These are phyloP conservation scores for Halichoerus grypus DNA, from an alignment of 2,113 vertebrate species.

Conservation along the genomic window DNA sequence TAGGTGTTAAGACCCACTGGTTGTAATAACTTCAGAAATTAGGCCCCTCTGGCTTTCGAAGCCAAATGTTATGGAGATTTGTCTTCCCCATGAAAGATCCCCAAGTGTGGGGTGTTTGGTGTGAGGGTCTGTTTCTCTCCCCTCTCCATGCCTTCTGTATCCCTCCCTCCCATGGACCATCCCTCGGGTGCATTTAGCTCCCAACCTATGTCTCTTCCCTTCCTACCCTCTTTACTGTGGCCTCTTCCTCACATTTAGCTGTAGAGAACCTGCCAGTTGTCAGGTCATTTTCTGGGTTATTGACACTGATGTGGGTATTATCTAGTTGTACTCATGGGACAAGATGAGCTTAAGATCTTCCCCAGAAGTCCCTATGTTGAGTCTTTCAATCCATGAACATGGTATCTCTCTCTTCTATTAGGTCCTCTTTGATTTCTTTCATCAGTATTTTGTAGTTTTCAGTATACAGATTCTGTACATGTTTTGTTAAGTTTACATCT, in stretches of 20 bases:
- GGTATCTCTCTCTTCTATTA: neutral
- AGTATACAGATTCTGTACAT: neutral
- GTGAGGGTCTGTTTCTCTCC: neutral
- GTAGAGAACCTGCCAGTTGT: neutral
- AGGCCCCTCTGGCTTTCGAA: neutral
- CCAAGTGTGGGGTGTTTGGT: neutral
- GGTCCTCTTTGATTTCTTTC: constrained; percentile 9
- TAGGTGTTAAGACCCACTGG: neutral
- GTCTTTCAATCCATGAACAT: neutral
- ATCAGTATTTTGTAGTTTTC: neutral
- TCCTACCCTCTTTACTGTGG: neutral
- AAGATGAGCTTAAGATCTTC: neutral
- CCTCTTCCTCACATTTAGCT: neutral
- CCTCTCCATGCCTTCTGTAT: neutral
- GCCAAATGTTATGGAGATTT: neutral
- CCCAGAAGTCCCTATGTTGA: neutral
- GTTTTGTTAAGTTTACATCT: neutral
- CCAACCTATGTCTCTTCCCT: neutral
- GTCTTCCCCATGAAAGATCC: neutral
- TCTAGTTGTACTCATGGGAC: neutral
- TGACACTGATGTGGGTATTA: neutral
- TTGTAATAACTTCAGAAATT: neutral
- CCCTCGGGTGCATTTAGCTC: neutral
- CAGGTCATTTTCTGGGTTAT: neutral
- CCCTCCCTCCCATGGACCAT: neutral